Evolutionary conservation across 2,797 vertebrate species (phyloP).

Genomic region (Novumbra hubbsi): DNA sequence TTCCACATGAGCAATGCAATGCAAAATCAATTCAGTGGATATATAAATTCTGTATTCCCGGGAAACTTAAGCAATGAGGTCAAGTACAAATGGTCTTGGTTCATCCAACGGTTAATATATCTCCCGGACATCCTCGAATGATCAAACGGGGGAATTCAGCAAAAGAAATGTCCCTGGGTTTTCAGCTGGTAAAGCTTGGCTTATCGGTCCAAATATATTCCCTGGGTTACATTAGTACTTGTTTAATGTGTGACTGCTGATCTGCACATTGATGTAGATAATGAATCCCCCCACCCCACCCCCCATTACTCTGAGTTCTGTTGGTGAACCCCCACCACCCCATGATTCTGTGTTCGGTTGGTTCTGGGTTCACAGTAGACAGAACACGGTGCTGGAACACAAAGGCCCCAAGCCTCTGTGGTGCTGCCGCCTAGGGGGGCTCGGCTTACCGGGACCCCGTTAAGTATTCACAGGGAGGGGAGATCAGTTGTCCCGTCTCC

Average conservation of each 20-base stretch:
- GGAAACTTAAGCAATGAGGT: not conserved
- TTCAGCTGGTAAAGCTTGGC: slow-evolving; percentile 15
- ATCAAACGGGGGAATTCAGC: not conserved
- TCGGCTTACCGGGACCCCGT: slow-evolving; percentile 39
- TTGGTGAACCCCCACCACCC: not conserved
- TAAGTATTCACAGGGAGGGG: slow-evolving; percentile 46
- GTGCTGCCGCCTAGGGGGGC: slow-evolving; percentile 12
- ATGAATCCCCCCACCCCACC: too few relatives aligned
- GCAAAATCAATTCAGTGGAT: not conserved
- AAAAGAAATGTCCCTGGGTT: too few relatives aligned
- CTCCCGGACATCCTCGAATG: not conserved
- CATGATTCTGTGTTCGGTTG: slow-evolving; percentile 19
- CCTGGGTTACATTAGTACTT: slow-evolving; percentile 19
- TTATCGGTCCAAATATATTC: slow-evolving; percentile 11
- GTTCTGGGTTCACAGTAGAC: slow-evolving; percentile 18
- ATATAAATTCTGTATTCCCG: not conserved
- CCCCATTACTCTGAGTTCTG: slow-evolving; percentile 36
- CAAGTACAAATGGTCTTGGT: not conserved
- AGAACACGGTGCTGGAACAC: slow-evolving; percentile 15
- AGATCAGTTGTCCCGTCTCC: slow-evolving; percentile 27
- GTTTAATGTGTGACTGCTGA: slow-evolving; percentile 17
- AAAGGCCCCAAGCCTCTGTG: slow-evolving; percentile 16
- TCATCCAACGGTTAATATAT: not conserved
- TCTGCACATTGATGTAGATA: not conserved
- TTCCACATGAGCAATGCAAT: not conserved